Conservation (phyloP, 2,113 vertebrate genomes). For the Willisornis vidua region DNA sequence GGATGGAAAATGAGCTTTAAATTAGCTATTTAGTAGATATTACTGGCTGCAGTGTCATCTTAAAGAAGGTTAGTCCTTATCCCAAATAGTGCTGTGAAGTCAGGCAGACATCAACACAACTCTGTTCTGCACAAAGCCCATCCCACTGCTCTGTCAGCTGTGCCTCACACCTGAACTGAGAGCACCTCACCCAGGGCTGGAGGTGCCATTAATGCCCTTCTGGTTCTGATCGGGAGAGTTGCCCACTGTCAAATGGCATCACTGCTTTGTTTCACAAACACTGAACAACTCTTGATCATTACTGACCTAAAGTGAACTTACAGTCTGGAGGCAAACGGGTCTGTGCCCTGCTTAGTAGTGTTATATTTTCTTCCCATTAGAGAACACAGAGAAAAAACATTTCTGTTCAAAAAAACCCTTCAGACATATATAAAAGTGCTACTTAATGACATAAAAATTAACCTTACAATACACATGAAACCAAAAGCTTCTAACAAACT, state of each 20-base stretch:
- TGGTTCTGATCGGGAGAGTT: background rate
- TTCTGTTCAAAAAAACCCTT: slow-evolving; percentile 33
- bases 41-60: slow-evolving; percentile 21
- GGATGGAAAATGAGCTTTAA: slow-evolving; percentile 1
- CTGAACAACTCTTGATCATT: slow-evolving; percentile 15
- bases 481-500: slow-evolving; percentile 4
- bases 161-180: slow-evolving; percentile 14
- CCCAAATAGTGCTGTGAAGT: background rate
- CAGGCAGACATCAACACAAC: background rate
- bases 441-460: slow-evolving; percentile 34
- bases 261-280: background rate
- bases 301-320: slow-evolving; percentile 55
- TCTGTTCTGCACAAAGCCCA: background rate
- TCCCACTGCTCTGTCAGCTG: background rate
- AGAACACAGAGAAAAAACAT: background rate
- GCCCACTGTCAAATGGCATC: background rate
- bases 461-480: slow-evolving; percentile 1
- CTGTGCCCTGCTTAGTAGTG: background rate
- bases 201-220: slow-evolving; percentile 57
- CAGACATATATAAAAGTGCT: slow-evolving; percentile 55
- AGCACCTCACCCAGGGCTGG: background rate
- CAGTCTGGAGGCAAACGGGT: background rate
- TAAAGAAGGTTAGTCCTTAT: slow-evolving; percentile 11
- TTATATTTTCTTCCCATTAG: slow-evolving; percentile 4
- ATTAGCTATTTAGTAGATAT: background rate